Evolutionary conservation across 2,888 invertebrate genomes (phyloP).

Genomic region (Eristalis pertinax): DNA sequence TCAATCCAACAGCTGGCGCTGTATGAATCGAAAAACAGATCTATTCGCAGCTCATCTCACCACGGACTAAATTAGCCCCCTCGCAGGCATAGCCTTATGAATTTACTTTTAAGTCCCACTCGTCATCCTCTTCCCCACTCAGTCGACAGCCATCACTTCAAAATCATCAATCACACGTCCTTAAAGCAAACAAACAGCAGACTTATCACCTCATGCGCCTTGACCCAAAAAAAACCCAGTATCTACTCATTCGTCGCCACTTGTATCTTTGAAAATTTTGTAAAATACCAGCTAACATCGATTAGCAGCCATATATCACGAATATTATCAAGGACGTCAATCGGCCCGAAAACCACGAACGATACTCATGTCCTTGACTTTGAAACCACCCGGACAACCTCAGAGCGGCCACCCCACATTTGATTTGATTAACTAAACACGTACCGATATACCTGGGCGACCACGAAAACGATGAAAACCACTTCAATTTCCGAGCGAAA

Average conservation of each 20-base stretch:
- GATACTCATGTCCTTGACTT: slow-evolving; percentile 23
- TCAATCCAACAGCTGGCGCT: too few species aligned
- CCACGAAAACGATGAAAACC: not conserved
- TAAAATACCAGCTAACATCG: not conserved
- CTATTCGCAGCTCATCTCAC: too few species aligned
- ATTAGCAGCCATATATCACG: slow-evolving; percentile 3
- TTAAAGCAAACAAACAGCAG: not conserved
- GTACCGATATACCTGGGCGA: slow-evolving; percentile 2
- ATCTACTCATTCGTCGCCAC: not conserved
- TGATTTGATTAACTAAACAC: slow-evolving; percentile 6
- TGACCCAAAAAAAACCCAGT: not conserved
- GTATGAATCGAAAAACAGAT: too few species aligned
- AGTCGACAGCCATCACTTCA: not conserved
- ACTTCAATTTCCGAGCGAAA: slow-evolving; percentile 10
- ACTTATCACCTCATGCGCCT: not conserved
- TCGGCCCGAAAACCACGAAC: not conserved
- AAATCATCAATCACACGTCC: not conserved
- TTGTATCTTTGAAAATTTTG: not conserved
- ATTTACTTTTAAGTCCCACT: too few species aligned
- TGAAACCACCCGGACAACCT: not conserved
- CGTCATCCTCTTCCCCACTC: not conserved
- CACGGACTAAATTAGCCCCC: too few species aligned
- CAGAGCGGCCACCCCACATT: not conserved
- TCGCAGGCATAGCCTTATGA: too few species aligned
- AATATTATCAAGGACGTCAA: not conserved